Conservation (phyloP, 2,888 invertebrate species). For the Xestia sexstrigata region DNA sequence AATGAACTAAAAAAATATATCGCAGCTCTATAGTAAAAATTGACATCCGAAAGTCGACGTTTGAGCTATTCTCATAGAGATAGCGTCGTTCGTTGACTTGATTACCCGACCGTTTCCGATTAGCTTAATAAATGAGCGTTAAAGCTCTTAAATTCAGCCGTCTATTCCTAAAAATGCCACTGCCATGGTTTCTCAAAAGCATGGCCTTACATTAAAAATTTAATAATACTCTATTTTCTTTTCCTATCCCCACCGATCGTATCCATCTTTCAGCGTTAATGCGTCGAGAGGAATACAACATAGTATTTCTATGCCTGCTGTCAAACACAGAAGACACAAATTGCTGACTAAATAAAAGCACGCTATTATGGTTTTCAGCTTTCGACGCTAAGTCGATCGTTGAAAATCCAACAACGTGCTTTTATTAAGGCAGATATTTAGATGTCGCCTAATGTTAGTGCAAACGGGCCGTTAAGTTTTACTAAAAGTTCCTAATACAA, state of each 20-base stretch:
- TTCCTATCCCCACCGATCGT: conserved; percentile 8
- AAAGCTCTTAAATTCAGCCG: conserved; percentile 44
- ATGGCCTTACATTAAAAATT: conserved; percentile 33
- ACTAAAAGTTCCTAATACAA: too few species aligned
- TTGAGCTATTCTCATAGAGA: conserved; percentile 15
- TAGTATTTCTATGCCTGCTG: neutral
- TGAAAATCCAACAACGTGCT: neutral
- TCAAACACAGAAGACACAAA: neutral
- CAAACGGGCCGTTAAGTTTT: neutral
- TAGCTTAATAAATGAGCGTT: conserved; percentile 40
- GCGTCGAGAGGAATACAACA: conserved; percentile 29
- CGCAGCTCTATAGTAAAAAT: neutral
- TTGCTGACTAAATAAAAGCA: neutral
- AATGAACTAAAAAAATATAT: conserved; percentile 16
- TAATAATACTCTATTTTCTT: conserved; percentile 46
- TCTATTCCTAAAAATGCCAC: conserved; percentile 13
- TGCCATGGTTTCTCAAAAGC: conserved; percentile 37
- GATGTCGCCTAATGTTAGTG: neutral
- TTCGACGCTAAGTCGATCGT: neutral
- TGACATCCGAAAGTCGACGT: conserved; percentile 11
- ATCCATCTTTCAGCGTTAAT: conserved; percentile 13
- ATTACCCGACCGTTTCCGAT: conserved; percentile 37
- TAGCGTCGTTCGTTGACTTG: neutral
- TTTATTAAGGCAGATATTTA: neutral
- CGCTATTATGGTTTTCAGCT: neutral